These are phyloP conservation scores for Acipenser transmontanus DNA, from an alignment of 2,797 vertebrate genomes.

Conservation along the genomic window DNA sequence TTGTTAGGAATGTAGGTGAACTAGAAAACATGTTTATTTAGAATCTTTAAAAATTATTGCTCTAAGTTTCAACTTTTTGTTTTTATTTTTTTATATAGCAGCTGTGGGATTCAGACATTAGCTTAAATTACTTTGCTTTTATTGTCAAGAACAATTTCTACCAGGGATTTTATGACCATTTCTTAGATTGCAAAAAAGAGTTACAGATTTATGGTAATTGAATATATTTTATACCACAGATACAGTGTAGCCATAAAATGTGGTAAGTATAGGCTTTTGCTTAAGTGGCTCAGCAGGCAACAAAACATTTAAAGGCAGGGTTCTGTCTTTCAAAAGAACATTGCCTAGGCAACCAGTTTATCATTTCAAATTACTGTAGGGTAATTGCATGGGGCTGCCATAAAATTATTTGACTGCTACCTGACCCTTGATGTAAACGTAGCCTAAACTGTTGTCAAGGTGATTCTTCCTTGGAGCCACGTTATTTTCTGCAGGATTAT, in stretches of 20 bases:
- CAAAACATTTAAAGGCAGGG: constrained; percentile 21
- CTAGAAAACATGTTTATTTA: no score
- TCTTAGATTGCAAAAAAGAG: constrained; percentile 30
- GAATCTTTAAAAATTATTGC: no score
- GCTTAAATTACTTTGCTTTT: neutral
- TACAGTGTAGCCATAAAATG: constrained; percentile 1
- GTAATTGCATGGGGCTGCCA: constrained; percentile 2
- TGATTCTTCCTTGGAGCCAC: constrained; percentile 7
- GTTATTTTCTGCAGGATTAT: constrained; percentile 6
- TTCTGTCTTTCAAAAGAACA: constrained; percentile 14
- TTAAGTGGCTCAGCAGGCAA: constrained; percentile 21
- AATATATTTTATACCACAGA: constrained; percentile 24
- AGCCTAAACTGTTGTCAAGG: constrained; percentile 15
- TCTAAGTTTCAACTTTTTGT: neutral
- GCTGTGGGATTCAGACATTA: constrained; percentile 24
- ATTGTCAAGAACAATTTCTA: neutral
- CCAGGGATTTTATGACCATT: constrained; percentile 23
- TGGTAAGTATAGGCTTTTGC: constrained; percentile 26
- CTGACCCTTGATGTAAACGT: constrained; percentile 13
- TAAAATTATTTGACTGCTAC: constrained; percentile 20
- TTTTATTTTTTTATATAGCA: constrained; percentile 13
- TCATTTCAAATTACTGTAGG: constrained; percentile 18
- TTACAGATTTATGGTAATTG: constrained; percentile 39
- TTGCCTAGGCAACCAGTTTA: constrained; percentile 34
- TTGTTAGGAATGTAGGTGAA: no score